Evolutionary conservation across 2,888 invertebrate genomes (phyloP).

Genomic region (Phymatocera aterrima): DNA sequence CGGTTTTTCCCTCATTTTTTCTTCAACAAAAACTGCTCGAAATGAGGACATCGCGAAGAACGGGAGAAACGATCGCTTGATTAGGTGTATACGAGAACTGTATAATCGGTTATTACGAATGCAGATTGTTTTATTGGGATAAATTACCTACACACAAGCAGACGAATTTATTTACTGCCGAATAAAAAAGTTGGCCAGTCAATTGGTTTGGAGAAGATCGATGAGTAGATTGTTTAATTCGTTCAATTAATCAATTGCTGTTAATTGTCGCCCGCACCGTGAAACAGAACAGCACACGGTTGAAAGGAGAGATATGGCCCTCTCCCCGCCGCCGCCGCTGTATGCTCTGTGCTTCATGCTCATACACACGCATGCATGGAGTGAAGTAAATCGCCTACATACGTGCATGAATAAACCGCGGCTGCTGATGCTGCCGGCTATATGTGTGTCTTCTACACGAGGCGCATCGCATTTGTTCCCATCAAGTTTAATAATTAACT

Average conservation of each 20-base stretch:
- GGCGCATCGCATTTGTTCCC: conserved; percentile 38
- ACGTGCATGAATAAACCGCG: too few relatives aligned
- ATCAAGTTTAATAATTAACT: conserved; percentile 57
- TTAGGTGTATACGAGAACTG: neutral
- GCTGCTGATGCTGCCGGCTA: too few relatives aligned
- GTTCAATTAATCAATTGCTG: conserved; percentile 70
- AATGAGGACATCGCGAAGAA: neutral
- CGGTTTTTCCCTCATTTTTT: too few relatives aligned
- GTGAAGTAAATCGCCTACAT: too few relatives aligned
- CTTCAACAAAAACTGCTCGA: too few relatives aligned
- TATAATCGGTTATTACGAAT: neutral
- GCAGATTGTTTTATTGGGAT: conserved; percentile 27
- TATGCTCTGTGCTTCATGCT: neutral
- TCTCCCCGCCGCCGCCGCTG: neutral
- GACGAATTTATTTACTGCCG: conserved; percentile 35
- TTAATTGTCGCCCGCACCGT: conserved; percentile 61
- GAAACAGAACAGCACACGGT: neutral
- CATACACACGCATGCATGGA: too few relatives aligned
- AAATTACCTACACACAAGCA: too few relatives aligned
- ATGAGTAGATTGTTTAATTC: conserved; percentile 68
- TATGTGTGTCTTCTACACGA: too few relatives aligned
- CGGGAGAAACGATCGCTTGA: neutral
- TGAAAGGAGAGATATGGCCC: neutral
- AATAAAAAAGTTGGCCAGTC: conserved; percentile 12
- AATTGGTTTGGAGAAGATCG: conserved; percentile 50